Evolutionary conservation across 2,797 vertebrate species (phyloP).

Genomic region (Atherinosoma microstoma): DNA sequence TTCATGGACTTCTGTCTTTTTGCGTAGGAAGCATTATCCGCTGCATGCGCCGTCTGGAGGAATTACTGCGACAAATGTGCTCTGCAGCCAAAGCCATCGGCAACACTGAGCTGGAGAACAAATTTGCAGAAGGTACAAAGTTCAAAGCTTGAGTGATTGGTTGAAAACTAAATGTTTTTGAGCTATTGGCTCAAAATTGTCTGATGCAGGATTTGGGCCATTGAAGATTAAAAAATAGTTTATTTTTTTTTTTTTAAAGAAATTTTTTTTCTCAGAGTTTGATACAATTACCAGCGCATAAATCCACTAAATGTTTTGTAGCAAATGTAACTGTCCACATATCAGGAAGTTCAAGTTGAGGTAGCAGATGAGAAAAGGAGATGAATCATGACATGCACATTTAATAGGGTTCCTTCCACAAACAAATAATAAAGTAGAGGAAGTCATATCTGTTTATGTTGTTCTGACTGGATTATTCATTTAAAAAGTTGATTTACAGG

Average conservation of each 20-base stretch:
- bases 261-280: no score
- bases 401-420: neutral
- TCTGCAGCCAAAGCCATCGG: constrained; percentile 98
- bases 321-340: neutral
- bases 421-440: neutral
- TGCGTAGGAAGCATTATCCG: constrained; percentile 85
- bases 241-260: no score
- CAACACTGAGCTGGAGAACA: constrained; percentile 98
- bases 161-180: neutral
- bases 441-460: neutral
- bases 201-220: no score
- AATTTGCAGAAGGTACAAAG: constrained; percentile 88
- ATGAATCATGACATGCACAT: no score
- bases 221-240: no score
- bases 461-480: neutral
- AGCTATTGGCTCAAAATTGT: no score
- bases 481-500: neutral
- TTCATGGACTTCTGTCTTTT: neutral
- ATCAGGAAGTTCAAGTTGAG: neutral
- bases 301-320: neutral
- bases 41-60: constrained; percentile 96
- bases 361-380: neutral
- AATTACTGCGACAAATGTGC: constrained; percentile 97
- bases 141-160: neutral
- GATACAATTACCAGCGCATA: neutral